Evolutionary conservation across 1,140 invertebrate species (phyloP).

Genomic region (Homalodisca vitripennis): DNA sequence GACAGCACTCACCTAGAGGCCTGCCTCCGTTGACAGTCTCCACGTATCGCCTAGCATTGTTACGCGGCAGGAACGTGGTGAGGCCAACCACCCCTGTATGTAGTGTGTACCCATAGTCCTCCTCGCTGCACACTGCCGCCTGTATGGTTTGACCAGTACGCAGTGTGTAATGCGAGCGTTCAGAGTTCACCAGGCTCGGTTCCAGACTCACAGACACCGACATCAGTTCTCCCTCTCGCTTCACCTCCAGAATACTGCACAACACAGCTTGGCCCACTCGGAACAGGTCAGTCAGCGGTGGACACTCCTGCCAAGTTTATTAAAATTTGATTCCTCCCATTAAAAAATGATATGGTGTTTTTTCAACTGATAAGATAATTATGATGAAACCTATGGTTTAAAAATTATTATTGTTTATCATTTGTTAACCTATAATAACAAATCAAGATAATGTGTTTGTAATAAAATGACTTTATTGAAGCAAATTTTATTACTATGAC

Average conservation of each 20-base stretch:
- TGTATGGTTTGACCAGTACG: background rate
- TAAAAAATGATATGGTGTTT: no score
- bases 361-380: no score
- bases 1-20: background rate
- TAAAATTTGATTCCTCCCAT: no score
- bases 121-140: background rate
- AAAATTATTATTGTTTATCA: no score
- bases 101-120: constrained; percentile 1
- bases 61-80: background rate
- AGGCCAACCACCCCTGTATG: background rate
- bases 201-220: background rate
- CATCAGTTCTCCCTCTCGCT: background rate
- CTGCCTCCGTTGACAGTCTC: background rate
- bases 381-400: no score
- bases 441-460: no score
- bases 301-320: background rate
- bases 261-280: background rate
- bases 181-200: background rate
- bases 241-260: background rate
- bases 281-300: background rate
- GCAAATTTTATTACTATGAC: no score
- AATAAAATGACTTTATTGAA: no score
- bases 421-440: no score
- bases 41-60: background rate
- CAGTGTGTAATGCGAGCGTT: background rate